These are phyloP conservation scores for Condylostylus longicornis DNA, from an alignment of 1,140 invertebrate species.

Conservation along the genomic window DNA sequence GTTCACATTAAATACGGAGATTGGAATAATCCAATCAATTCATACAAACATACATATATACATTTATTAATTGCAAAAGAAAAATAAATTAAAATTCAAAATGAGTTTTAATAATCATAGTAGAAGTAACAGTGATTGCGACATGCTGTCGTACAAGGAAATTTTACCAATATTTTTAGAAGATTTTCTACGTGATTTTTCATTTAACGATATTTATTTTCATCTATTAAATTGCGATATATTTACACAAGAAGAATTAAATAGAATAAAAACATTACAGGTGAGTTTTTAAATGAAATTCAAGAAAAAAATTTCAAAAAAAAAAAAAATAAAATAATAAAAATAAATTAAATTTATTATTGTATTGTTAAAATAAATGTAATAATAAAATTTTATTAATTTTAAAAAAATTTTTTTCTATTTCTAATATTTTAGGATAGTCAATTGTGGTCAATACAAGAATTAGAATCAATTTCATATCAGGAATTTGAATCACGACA, in stretches of 20 bases:
- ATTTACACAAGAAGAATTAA: constrained; percentile 4
- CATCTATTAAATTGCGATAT: constrained; percentile 1
- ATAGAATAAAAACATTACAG: neutral
- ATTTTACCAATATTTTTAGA: constrained; percentile 3
- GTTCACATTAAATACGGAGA: no score
- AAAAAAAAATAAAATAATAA: neutral
- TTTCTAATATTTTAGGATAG: neutral
- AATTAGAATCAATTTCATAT: no score
- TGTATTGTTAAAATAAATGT: neutral
- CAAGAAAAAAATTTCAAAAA: neutral
- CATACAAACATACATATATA: no score
- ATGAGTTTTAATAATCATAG: constrained; percentile 9
- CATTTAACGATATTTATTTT: constrained; percentile 5
- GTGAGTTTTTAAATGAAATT: neutral
- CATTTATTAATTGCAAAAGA: no score
- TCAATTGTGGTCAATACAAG: no score
- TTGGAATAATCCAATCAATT: no score
- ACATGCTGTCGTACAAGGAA: constrained; percentile 1
- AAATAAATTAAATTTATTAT: neutral
- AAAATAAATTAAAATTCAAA: no score
- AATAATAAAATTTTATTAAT: neutral
- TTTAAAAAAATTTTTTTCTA: neutral
- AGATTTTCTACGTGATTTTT: constrained; percentile 8
- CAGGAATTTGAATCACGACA: no score
- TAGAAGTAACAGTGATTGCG: constrained; percentile 5